A percentile compares a stretch with the other conserved stretches of the same genome.
phyloP scores from a whole-genome alignment of 2,888 invertebrate species.

The Bhutanitis thaidina region DNA sequence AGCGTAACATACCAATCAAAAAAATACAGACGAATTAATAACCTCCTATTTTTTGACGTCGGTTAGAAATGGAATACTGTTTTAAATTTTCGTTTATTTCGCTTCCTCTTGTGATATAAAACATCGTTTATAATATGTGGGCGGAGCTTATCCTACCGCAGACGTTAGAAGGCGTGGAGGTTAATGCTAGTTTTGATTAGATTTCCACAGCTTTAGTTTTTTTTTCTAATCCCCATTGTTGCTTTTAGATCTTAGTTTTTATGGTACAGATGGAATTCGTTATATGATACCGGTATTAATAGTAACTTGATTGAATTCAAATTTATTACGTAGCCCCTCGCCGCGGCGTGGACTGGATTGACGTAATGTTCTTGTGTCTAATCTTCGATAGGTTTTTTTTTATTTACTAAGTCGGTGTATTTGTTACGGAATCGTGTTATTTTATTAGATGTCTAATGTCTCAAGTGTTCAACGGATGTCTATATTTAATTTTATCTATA shows the following conservation, averaged over 20 bases:
- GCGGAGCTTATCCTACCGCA: conserved; percentile 44
- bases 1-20: too few species aligned
- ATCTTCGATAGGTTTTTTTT: conserved; percentile 10
- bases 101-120: conserved; percentile 34
- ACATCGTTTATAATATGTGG: conserved; percentile 30
- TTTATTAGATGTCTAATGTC: background rate
- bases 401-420: background rate
- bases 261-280: conserved; percentile 32
- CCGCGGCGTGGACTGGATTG: conserved; percentile 8
- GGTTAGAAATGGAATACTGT: too few species aligned
- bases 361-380: conserved; percentile 10
- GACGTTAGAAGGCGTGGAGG: conserved; percentile 51
- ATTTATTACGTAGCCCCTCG: conserved; percentile 25
- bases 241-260: conserved; percentile 31
- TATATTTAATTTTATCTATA: too few species aligned
- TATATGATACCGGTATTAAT: conserved; percentile 27
- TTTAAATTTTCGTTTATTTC: too few species aligned
- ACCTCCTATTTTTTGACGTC: too few species aligned
- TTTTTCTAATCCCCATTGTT: conserved; percentile 54
- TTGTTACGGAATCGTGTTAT: background rate
- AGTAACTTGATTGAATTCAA: conserved; percentile 30
- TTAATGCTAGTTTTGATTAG: conserved; percentile 65
- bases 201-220: conserved; percentile 60
- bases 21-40: too few species aligned
- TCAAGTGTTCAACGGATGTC: too few species aligned